Evolutionary conservation across 2,888 invertebrate genomes (phyloP), one percentile per base, ranked within the genome.

Genomic region (Serrognathus titanus): DNA sequence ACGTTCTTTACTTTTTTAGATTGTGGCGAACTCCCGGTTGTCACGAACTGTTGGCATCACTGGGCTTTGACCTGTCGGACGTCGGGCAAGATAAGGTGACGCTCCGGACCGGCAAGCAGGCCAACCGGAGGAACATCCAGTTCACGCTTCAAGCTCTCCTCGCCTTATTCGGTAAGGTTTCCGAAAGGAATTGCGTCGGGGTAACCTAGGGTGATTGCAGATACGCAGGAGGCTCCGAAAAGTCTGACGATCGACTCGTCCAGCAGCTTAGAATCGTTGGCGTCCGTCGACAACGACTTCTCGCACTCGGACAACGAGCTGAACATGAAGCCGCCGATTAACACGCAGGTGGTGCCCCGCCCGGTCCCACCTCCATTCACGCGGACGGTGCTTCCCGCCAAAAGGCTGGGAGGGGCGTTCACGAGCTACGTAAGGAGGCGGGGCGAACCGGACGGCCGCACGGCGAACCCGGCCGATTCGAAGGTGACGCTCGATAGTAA

Each of bases 81-180:
- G 97, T 97, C n/a, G 96, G 96, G 0, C 90, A 92, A 68, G 92
- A 95, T 69, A 93, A 95, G 76, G 95, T 97, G 0, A 94, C 90
- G 0, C 78, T 97, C 7, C 83, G 94, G 53, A 92, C 94, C 0
- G 94, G 96, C 51, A 95, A 95, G 73, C 89, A 92, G 68, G 94
- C 94, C 1, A 94, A 93, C 68, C 84, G 91, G 45, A 80, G 96
- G 38, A 92, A 90, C 66, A 90, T 96, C 61, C 95, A 96, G 73
- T 95, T 96, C 75, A 95, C 96, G 9, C 80, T 94, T 7, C 96
- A 96, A 78, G 95, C 96, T 0, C 80, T 97, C 9, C 81, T 95
- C 8, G 94, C 96, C 10, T 80, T 97, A 52, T 96, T 96, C 74
- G 96, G 95, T 95, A 83, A 83, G 81, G 65, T 51, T 47, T 50